Evolutionary conservation across 2,888 invertebrate genomes (phyloP).

Genomic region (Folsomia manolachei): DNA sequence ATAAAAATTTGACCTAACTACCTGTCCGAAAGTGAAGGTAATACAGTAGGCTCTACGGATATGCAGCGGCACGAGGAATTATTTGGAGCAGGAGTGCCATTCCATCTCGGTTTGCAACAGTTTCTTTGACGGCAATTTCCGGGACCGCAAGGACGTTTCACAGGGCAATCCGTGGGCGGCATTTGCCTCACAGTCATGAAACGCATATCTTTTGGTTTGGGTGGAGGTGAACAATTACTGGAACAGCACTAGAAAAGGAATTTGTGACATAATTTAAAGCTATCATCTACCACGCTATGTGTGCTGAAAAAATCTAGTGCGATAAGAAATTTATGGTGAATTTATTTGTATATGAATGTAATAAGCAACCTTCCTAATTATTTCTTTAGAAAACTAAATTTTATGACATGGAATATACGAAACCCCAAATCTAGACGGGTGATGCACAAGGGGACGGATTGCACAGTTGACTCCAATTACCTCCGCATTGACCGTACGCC

Average conservation of each 20-base stretch:
- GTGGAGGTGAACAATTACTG: conserved; percentile 38
- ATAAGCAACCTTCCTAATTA: too few relatives aligned
- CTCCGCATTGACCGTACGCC: conserved; percentile 48
- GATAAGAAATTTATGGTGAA: too few relatives aligned
- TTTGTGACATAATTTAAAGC: too few relatives aligned
- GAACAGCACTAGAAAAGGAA: too few relatives aligned
- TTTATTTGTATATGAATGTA: too few relatives aligned
- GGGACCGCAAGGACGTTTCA: conserved; percentile 24
- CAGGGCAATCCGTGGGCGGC: conserved; percentile 30
- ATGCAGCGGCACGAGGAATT: too few relatives aligned
- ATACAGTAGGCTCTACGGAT: conserved; percentile 25
- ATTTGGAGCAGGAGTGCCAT: conserved; percentile 14
- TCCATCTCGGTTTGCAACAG: conserved; percentile 26
- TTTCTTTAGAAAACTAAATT: too few relatives aligned
- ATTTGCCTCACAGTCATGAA: conserved; percentile 37
- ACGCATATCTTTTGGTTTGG: conserved; percentile 32
- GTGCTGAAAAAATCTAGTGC: too few relatives aligned
- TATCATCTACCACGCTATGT: too few relatives aligned
- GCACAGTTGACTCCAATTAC: conserved; percentile 25
- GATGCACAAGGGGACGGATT: conserved; percentile 38
- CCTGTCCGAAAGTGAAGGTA: conserved; percentile 27
- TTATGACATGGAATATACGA: conserved; percentile 37
- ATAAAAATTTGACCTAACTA: background rate
- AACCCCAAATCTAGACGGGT: conserved; percentile 30
- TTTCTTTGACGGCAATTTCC: background rate